These are phyloP conservation scores for Nematopogon swammerdamellus DNA, from an alignment of 2,888 invertebrate genomes.

Conservation along the genomic window DNA sequence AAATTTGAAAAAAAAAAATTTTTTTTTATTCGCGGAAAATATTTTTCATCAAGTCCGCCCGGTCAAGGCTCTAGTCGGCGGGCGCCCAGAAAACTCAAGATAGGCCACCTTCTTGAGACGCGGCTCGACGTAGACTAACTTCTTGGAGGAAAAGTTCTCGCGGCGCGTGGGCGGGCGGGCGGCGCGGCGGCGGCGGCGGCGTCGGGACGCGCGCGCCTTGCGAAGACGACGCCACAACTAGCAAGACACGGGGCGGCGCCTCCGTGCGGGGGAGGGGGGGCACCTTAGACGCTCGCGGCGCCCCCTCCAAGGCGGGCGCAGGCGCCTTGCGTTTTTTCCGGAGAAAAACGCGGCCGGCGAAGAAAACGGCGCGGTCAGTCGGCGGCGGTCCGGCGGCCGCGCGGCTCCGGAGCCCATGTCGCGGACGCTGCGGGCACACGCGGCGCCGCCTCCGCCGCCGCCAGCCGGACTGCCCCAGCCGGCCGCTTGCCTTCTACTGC, in stretches of 20 bases:
- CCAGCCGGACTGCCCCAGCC: conserved; percentile 11
- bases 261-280: conserved; percentile 13
- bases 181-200: conserved; percentile 34
- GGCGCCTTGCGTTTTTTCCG: conserved; percentile 54
- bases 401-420: conserved; percentile 12
- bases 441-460: conserved; percentile 15
- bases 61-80: neutral
- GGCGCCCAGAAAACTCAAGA: conserved; percentile 37
- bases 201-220: conserved; percentile 52
- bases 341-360: conserved; percentile 56
- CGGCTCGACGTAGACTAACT: conserved; percentile 58
- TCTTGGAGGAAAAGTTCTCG: conserved; percentile 55
- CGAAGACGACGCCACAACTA: conserved; percentile 56
- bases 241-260: conserved; percentile 39
- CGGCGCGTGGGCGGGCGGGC: conserved; percentile 5
- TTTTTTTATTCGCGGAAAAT: too few relatives aligned
- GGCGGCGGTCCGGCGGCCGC: conserved; percentile 20
- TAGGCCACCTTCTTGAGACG: conserved; percentile 50
- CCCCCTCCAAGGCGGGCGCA: conserved; percentile 49
- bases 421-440: conserved; percentile 11
- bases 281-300: conserved; percentile 51
- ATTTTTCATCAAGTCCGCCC: too few relatives aligned
- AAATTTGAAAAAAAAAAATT: too few relatives aligned
- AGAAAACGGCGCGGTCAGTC: conserved; percentile 48
- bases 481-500: conserved; percentile 8